Percentiles rank a stretch among this genome's conserved stretches.
Conservation (phyloP, 1,140 invertebrate species). For the Drosophila ficusphila region DNA sequence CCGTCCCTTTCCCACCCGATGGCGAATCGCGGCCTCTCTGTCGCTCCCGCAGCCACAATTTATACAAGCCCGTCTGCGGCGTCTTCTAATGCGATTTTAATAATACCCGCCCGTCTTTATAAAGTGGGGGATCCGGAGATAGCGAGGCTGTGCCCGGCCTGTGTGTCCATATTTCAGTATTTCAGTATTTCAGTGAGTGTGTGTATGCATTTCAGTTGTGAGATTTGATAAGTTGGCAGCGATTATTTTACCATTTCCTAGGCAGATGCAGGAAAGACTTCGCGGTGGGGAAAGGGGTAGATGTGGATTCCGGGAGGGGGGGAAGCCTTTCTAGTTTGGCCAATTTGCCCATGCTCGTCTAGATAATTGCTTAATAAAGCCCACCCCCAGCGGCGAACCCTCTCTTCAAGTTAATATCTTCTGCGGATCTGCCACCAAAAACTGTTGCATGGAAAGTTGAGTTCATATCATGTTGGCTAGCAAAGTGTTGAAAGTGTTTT, state of each 20-base stretch:
- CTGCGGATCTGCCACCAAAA: conserved; percentile 27
- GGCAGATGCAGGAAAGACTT: conserved; percentile 32
- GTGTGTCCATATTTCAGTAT: too few relatives aligned
- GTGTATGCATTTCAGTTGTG: conserved; percentile 66
- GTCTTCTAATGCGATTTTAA: conserved; percentile 83
- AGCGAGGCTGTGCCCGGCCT: conserved; percentile 7
- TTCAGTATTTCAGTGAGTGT: too few relatives aligned
- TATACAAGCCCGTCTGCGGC: conserved; percentile 68
- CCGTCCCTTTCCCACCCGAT: conserved; percentile 4
- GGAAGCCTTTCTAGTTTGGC: conserved; percentile 50
- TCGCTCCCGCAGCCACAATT: conserved; percentile 56
- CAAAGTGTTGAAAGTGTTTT: conserved; percentile 52
- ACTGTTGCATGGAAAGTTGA: conserved; percentile 44
- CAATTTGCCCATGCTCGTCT: conserved; percentile 52
- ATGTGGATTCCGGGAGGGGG: conserved; percentile 2
- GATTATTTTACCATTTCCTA: conserved; percentile 81
- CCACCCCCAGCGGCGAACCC: conserved; percentile 27
- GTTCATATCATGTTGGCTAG: conserved; percentile 26
- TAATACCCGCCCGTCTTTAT: conserved; percentile 78
- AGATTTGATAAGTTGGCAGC: conserved; percentile 81
- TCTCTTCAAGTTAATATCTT: conserved; percentile 5
- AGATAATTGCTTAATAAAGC: conserved; percentile 78
- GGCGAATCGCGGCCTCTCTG: neutral
- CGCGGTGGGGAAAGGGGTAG: neutral
- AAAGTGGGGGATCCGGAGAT: conserved; percentile 6